Evolutionary conservation across 2,797 vertebrate genomes (phyloP).

Genomic region (Thaleichthys pacificus): DNA sequence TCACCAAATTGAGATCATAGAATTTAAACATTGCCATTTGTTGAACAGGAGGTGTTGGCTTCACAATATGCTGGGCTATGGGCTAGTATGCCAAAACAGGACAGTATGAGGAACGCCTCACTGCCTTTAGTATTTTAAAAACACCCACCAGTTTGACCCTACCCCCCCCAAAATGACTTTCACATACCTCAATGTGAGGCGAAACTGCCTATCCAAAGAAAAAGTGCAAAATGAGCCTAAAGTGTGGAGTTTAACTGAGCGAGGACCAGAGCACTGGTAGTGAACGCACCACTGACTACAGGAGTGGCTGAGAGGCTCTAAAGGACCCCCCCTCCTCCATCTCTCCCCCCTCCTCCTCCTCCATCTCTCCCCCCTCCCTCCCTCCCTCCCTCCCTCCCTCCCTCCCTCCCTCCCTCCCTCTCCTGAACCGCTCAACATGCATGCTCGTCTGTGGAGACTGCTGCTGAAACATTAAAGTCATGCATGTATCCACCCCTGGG

Average conservation of each 20-base stretch:
- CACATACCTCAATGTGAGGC: not conserved
- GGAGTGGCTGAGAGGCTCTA: slow-evolving; percentile 31
- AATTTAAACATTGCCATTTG: slow-evolving; percentile 55
- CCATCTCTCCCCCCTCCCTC: not conserved
- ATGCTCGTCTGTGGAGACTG: slow-evolving; percentile 31
- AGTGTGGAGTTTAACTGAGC: slow-evolving; percentile 22
- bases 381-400: not conserved
- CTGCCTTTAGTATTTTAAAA: not conserved
- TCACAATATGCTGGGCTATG: slow-evolving; percentile 52
- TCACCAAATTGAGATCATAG: slow-evolving; percentile 53
- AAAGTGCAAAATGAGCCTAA: slow-evolving; percentile 20
- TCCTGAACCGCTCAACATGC: slow-evolving; percentile 24
- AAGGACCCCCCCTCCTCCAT: slow-evolving; percentile 17
- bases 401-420: not conserved
- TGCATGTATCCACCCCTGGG: slow-evolving; percentile 20
- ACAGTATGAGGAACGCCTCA: slow-evolving; percentile 49
- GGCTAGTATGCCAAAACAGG: slow-evolving; percentile 51
- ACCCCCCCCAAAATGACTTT: not conserved
- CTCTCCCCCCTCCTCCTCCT: no score
- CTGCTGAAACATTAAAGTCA: slow-evolving; percentile 42
- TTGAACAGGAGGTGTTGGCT: slow-evolving; percentile 48
- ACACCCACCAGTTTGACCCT: no score
- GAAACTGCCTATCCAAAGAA: slow-evolving; percentile 11
- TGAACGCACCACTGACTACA: slow-evolving; percentile 32
- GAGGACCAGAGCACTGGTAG: slow-evolving; percentile 19